phyloP scores from a whole-genome alignment of 2,113 vertebrate genomes.

The Festucalex cinctus region DNA sequence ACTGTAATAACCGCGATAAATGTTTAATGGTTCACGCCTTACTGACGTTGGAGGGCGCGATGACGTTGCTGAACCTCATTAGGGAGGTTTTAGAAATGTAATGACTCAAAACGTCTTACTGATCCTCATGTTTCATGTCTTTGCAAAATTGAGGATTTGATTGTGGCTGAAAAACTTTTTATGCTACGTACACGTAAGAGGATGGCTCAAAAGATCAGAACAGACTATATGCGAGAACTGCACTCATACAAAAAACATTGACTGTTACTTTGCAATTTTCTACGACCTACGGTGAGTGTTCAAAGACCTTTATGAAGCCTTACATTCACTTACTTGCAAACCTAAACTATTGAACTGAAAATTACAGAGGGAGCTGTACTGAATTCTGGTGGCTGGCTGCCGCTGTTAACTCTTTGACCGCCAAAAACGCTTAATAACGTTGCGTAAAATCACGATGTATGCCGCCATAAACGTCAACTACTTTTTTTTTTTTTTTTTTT shows the following conservation, averaged over 20 bases:
- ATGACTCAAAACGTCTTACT: conserved; percentile 38
- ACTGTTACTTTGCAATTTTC: neutral
- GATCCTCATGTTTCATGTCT: conserved; percentile 39
- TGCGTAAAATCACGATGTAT: too few species aligned
- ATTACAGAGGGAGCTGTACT: too few species aligned
- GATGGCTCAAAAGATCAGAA: neutral
- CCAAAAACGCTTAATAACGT: too few species aligned
- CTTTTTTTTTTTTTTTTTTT: too few species aligned
- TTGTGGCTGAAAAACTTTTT: conserved; percentile 17
- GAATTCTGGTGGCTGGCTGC: too few species aligned
- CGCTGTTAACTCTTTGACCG: too few species aligned
- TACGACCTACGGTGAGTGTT: too few species aligned
- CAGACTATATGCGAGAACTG: neutral
- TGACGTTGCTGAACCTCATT: conserved; percentile 27
- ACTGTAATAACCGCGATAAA: conserved; percentile 65
- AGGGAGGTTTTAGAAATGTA: conserved; percentile 53
- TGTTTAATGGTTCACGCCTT: conserved; percentile 55
- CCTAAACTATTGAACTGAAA: too few species aligned
- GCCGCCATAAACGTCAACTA: too few species aligned
- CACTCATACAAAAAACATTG: neutral
- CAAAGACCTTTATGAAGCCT: too few species aligned
- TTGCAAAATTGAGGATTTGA: conserved; percentile 26
- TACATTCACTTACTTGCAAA: too few species aligned
- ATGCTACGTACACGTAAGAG: neutral
- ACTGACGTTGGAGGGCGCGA: conserved; percentile 31